Percentiles rank a stretch among this genome's conserved stretches.
phyloP scores from a whole-genome alignment of 2,888 invertebrate species.

The Drosophila melanocephala region DNA sequence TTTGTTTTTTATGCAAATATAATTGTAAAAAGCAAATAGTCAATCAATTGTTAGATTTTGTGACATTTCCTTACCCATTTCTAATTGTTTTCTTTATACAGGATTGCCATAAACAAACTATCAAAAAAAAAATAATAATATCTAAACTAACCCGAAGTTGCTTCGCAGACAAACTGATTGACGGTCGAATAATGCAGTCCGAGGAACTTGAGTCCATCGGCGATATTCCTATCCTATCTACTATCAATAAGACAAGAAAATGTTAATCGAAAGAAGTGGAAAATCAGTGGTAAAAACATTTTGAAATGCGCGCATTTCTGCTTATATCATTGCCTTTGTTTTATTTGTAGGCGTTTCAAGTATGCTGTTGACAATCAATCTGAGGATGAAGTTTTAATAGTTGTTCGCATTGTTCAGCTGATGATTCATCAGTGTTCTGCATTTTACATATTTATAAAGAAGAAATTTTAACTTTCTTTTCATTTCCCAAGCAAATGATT shows the following conservation, averaged over 20 bases:
- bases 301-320: neutral
- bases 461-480: neutral
- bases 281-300: neutral
- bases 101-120: neutral
- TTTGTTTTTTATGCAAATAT: too few species aligned
- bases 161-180: neutral
- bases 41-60: too few species aligned
- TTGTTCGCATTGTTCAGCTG: neutral
- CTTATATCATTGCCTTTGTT: neutral
- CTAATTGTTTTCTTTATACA: too few species aligned
- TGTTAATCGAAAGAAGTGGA: neutral
- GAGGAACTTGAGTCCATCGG: neutral
- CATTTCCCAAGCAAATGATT: neutral
- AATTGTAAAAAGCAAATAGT: neutral
- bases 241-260: neutral
- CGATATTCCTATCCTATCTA: neutral
- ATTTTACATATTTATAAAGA: neutral
- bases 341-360: neutral
- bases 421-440: neutral
- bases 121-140: neutral
- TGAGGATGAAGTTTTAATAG: neutral
- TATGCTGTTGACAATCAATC: neutral
- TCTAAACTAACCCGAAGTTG: neutral
- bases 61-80: too few species aligned
- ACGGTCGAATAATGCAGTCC: neutral